phyloP scores from a whole-genome alignment of 2,797 vertebrate genomes.

The Oreochromis grahami region DNA sequence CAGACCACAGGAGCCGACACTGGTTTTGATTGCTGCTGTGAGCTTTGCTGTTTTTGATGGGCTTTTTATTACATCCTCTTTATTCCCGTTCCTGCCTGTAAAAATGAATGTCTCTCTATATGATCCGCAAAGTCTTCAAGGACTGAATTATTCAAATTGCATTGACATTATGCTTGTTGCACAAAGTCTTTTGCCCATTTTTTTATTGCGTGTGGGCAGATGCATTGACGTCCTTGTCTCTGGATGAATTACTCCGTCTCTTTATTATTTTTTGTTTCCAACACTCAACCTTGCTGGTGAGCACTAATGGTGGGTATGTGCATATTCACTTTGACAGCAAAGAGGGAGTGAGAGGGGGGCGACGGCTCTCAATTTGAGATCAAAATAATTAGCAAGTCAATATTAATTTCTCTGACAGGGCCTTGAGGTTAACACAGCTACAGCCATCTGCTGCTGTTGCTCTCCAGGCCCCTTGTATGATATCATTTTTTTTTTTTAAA shows the following conservation, averaged over 20 bases:
- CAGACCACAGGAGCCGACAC: not conserved
- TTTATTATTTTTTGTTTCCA: slow-evolving; percentile 6
- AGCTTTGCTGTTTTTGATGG: slow-evolving; percentile 1
- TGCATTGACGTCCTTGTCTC: not conserved
- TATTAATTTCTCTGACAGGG: slow-evolving; percentile 50
- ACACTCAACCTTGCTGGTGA: slow-evolving; percentile 17
- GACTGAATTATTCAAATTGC: slow-evolving; percentile 30
- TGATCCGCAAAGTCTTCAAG: slow-evolving; percentile 20
- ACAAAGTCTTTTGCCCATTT: not conserved
- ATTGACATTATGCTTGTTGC: not conserved
- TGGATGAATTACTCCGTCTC: not conserved
- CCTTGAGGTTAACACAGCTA: slow-evolving; percentile 53
- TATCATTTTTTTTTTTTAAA: slow-evolving; percentile 23
- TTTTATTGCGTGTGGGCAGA: slow-evolving; percentile 24
- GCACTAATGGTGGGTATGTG: not conserved
- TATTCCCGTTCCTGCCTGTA: not conserved
- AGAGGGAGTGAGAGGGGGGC: slow-evolving; percentile 26
- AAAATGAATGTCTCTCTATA: slow-evolving; percentile 4
- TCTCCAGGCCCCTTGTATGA: slow-evolving; percentile 28
- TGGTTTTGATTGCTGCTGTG: not conserved
- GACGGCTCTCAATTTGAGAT: slow-evolving; percentile 59
- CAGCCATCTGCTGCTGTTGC: slow-evolving; percentile 42
- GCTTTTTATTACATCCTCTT: slow-evolving; percentile 15
- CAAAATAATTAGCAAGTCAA: slow-evolving; percentile 68
- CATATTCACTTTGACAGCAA: slow-evolving; percentile 28